Evolutionary conservation across 2,888 invertebrate species (phyloP).

Genomic region (Galerucella nymphaeae): DNA sequence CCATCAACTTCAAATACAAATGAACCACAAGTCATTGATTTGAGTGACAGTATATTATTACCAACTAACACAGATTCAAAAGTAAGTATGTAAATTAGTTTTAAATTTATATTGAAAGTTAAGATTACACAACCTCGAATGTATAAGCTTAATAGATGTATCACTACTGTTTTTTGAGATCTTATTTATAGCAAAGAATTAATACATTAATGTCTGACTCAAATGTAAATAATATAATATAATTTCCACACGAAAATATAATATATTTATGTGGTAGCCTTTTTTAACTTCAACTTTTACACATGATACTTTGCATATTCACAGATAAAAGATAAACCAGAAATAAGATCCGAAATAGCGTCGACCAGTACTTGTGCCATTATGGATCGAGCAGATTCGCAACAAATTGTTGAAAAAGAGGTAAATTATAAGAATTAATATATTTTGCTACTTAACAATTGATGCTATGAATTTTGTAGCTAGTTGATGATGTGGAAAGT

Average conservation of each 20-base stretch:
- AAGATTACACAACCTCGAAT: too few relatives aligned
- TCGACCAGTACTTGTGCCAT: background rate
- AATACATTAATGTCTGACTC: too few relatives aligned
- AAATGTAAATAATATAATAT: too few relatives aligned
- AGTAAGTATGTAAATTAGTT: background rate
- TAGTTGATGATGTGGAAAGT: slow-evolving; percentile 56
- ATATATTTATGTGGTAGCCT: too few relatives aligned
- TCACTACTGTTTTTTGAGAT: too few relatives aligned
- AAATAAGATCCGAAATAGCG: background rate
- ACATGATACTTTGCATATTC: too few relatives aligned
- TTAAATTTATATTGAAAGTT: too few relatives aligned
- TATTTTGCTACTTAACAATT: too few relatives aligned
- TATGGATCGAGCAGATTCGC: background rate
- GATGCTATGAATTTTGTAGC: slow-evolving; percentile 43
- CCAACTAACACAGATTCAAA: background rate
- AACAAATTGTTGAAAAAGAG: background rate
- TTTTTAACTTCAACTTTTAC: too few relatives aligned
- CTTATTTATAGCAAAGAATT: too few relatives aligned
- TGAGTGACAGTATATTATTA: background rate
- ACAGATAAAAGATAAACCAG: background rate
- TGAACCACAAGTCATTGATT: background rate
- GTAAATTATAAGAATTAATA: background rate
- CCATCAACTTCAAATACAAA: slow-evolving; percentile 2
- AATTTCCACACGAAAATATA: too few relatives aligned
- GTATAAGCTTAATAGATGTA: too few relatives aligned